A percentile compares a stretch with the other conserved stretches of the same genome.
phyloP scores from a whole-genome alignment of 2,797 vertebrate species.

The Alauda arvensis region DNA sequence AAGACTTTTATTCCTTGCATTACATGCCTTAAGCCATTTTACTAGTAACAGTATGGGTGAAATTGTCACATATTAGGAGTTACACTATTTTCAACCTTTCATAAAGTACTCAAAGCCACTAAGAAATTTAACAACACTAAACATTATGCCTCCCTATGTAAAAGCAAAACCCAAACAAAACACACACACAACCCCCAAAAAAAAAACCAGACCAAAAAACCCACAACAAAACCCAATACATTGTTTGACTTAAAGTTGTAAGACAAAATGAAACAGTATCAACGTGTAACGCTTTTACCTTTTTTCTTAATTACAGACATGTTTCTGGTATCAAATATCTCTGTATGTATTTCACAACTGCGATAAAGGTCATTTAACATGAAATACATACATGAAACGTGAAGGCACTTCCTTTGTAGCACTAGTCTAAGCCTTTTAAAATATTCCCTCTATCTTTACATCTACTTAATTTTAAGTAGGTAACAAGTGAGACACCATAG shows the following conservation, averaged over 20 bases:
- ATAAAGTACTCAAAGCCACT: conserved; percentile 9
- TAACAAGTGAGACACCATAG: neutral
- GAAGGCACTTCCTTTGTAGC: no score
- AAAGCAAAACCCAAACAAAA: neutral
- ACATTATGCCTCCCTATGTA: neutral
- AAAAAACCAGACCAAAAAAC: neutral
- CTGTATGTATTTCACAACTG: neutral
- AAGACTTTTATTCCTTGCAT: neutral
- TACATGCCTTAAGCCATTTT: neutral
- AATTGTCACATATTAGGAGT: neutral
- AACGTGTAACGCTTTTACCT: neutral
- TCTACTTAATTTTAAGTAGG: neutral
- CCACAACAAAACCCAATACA: neutral
- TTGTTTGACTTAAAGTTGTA: neutral
- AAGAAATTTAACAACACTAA: conserved; percentile 7
- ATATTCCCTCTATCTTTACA: neutral
- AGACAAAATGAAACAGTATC: neutral
- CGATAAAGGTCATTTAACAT: neutral
- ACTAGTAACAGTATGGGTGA: neutral
- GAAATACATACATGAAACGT: no score
- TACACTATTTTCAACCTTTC: neutral
- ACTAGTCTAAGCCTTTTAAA: neutral
- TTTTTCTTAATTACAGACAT: neutral
- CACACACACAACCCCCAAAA: neutral
- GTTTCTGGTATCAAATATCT: neutral